Percentiles rank a stretch among this genome's conserved stretches.
phyloP scores from a whole-genome alignment of 2,113 vertebrate species.

The Chlorodrepanis virens region DNA sequence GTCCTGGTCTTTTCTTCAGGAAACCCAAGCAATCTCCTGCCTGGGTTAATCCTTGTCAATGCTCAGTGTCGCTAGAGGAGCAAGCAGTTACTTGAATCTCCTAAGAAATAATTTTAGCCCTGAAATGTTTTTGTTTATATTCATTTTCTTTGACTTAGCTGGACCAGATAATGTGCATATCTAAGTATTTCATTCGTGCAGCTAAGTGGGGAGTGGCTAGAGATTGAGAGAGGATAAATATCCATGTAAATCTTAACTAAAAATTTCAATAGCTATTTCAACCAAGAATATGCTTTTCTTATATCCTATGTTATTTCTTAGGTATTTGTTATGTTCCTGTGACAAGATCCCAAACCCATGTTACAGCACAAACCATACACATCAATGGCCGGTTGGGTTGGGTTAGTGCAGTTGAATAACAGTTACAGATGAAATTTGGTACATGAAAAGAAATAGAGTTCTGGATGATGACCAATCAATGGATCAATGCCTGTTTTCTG shows the following conservation, averaged over 20 bases:
- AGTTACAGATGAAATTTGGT: background rate
- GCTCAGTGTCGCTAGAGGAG: background rate
- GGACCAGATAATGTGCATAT: background rate
- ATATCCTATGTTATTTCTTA: background rate
- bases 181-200: background rate
- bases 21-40: background rate
- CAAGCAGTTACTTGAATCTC: background rate
- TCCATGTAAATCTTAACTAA: background rate
- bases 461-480: background rate
- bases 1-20: background rate
- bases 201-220: background rate
- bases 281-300: background rate
- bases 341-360: rapidly evolving
- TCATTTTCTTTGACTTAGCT: background rate
- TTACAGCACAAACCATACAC: background rate
- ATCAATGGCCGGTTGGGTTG: background rate
- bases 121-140: background rate
- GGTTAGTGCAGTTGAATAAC: background rate
- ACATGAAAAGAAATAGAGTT: background rate
- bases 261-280: background rate
- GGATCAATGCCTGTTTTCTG: background rate
- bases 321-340: background rate
- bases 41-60: background rate
- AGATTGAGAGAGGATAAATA: background rate
- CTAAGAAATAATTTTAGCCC: background rate